phyloP scores from a whole-genome alignment of 2,113 vertebrate genomes.

The Xerus inauris region DNA sequence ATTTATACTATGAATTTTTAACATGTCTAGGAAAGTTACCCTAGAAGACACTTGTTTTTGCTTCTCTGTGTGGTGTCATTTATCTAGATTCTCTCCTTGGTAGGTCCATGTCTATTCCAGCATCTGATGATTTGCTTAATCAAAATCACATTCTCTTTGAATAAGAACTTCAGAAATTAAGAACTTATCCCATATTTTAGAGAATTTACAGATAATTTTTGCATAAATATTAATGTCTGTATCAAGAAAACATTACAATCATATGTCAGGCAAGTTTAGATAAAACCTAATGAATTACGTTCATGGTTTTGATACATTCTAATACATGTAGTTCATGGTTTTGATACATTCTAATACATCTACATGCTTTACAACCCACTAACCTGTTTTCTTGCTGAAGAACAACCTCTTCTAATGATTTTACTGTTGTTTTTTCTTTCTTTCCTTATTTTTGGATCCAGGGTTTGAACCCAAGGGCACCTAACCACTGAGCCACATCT shows the following conservation, averaged over 20 bases:
- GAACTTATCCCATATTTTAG: neutral
- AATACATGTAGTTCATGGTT: neutral
- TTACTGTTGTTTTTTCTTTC: neutral
- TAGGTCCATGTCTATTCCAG: neutral
- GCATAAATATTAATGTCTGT: neutral
- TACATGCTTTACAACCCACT: neutral
- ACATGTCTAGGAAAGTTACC: neutral
- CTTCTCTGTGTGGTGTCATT: neutral
- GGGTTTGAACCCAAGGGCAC: too few species aligned
- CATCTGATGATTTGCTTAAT: neutral
- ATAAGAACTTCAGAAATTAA: constrained; percentile 33
- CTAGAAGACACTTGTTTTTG: neutral
- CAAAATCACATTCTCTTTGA: neutral
- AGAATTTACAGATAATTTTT: constrained; percentile 29
- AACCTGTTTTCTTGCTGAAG: neutral
- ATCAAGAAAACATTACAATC: neutral
- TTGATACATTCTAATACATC: neutral
- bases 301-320: neutral
- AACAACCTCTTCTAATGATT: neutral
- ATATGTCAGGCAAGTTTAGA: neutral
- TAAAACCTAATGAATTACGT: neutral
- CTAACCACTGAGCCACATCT: too few species aligned
- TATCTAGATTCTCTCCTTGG: neutral
- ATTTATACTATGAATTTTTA: neutral
- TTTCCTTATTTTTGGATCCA: too few species aligned